phyloP scores from a whole-genome alignment of 2,888 invertebrate genomes.

The Pseudanteris insignis region DNA sequence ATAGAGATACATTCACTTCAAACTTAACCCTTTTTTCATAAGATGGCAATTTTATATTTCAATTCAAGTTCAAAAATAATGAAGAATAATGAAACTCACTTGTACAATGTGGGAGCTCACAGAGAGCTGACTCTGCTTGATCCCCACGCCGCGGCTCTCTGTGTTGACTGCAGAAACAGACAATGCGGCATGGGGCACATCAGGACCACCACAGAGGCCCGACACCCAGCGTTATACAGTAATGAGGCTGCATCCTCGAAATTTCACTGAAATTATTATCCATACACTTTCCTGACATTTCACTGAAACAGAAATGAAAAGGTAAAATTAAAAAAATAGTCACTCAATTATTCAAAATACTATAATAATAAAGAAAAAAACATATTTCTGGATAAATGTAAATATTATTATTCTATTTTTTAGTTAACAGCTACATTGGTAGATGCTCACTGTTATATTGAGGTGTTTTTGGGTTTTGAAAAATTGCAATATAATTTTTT shows the following conservation, averaged over 20 bases:
- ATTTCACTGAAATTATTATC: constrained; percentile 61
- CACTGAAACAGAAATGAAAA: constrained; percentile 51
- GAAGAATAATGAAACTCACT: constrained; percentile 53
- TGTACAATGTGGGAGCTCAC: constrained; percentile 69
- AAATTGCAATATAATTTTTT: too few relatives aligned
- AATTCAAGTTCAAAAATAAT: too few relatives aligned
- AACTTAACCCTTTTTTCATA: too few relatives aligned
- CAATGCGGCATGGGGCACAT: constrained; percentile 92
- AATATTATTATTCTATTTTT: not conserved
- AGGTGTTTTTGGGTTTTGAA: too few relatives aligned
- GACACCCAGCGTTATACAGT: constrained; percentile 88
- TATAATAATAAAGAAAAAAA: too few relatives aligned
- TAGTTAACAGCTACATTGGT: too few relatives aligned
- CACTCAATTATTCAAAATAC: too few relatives aligned
- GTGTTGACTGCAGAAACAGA: constrained; percentile 70
- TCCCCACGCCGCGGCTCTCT: constrained; percentile 79
- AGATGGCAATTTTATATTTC: too few relatives aligned
- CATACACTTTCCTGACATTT: constrained; percentile 61
- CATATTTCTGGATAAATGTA: too few relatives aligned
- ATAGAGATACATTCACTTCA: too few relatives aligned
- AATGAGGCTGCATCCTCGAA: constrained; percentile 64
- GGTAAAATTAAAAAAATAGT: not conserved
- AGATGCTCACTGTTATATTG: too few relatives aligned
- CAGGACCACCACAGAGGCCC: constrained; percentile 99
- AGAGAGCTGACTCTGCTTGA: constrained; percentile 74